Evolutionary conservation across 1,140 invertebrate genomes (phyloP).

Genomic region (Contarinia nasturtii): DNA sequence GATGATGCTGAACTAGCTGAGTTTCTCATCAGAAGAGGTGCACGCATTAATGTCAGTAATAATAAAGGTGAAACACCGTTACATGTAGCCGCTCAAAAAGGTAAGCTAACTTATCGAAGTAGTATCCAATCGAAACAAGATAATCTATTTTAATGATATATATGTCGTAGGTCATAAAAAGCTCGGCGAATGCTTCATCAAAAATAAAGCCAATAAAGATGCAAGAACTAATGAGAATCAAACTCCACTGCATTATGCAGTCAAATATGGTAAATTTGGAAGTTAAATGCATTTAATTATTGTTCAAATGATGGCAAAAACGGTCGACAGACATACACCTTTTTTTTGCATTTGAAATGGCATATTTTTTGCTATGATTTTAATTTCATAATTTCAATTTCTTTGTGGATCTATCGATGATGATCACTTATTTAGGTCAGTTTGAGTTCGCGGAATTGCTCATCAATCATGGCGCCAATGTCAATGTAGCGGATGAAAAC

Average conservation of each 20-base stretch:
- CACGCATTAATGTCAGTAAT: constrained; percentile 1
- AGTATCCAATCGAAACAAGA: background rate
- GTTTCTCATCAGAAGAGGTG: background rate
- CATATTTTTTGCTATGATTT: no score
- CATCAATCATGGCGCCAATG: background rate
- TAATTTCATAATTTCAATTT: no score
- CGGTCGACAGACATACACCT: no score
- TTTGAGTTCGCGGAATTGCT: background rate
- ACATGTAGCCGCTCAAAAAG: constrained; percentile 2
- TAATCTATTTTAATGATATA: background rate
- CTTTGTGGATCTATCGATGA: background rate
- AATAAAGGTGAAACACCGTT: constrained; percentile 7
- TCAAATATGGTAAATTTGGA: background rate
- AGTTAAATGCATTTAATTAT: background rate
- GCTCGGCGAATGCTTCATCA: background rate
- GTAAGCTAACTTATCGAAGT: background rate
- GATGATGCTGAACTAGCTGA: background rate
- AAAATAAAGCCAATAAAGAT: background rate
- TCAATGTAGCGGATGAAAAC: background rate
- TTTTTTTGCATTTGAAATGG: no score
- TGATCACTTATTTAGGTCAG: background rate
- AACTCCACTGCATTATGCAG: constrained; percentile 5
- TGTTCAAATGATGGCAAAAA: no score
- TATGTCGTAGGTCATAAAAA: background rate
- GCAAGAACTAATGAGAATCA: background rate